Base-by-base conservation (phyloP, 2,797 vertebrate species). In the Picus viridis region DNA sequence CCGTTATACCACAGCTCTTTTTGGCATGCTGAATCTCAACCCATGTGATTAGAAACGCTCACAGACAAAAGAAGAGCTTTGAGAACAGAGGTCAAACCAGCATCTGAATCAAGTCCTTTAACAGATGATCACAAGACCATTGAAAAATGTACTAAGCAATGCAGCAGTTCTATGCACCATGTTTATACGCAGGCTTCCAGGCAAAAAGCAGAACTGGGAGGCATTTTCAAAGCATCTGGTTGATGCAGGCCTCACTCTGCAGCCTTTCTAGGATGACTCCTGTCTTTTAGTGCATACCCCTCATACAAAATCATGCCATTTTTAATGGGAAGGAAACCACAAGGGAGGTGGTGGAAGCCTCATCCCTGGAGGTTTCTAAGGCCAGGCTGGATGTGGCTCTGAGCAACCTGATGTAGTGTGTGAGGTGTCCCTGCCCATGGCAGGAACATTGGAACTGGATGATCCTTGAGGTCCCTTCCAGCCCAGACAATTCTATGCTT, bases 21-120 rank as follows among this genome's bases (percentile, higher is more conserved):
- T 93, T 96, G 89, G 93, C 93, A 86, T 89, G 88, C 83, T 85
- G 92, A 90, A 96, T 92, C 93, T 95, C 95, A 96, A 85, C 90
- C 96, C 93, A 90, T 94, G 95, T 97, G 95, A 97, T 96, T 96
- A 96, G 92, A 95, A 93, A 93, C 63, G 76, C 93, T 96, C 86
- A 78, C 83, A 93, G 91, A 94, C 93, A 88, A 93, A 89, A 87
- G 92, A 85, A 74, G 81, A 96, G 91, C 89, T 93, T 95, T 93
- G 85, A 95, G 93, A 94, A 93, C 83, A 86, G 93, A 94, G 95
- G 93, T 96, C 96, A 95, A 90, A 86, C 57, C 79, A 84, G 75
- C 92, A 88, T 96, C 94, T 95, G 94, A 95, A 95, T 95, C 93
- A 90, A 94, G 80, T 90, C 94, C 94, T 92, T 92, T 94, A 87